A percentile compares a stretch with the other conserved stretches of the same genome.
phyloP scores from a whole-genome alignment of 2,888 invertebrate species.

The Adelognathus sp. region DNA sequence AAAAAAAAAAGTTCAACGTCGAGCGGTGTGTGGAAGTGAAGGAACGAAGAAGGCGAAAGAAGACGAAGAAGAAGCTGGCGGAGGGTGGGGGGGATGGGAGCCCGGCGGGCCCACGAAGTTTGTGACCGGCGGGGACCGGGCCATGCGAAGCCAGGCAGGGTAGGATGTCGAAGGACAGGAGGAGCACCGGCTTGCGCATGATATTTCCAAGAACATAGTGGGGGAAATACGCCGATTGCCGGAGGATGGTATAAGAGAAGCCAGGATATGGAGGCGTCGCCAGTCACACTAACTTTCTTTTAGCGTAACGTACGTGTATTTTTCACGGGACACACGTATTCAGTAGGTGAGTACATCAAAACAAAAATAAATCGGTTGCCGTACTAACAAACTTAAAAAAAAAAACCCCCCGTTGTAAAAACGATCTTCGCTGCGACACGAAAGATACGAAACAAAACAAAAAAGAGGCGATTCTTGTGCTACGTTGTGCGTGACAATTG shows the following conservation, averaged over 20 bases:
- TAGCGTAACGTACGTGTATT: slow-evolving; percentile 65
- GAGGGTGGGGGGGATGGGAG: slow-evolving; percentile 4
- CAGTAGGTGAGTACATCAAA: slow-evolving; percentile 64
- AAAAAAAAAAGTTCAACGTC: slow-evolving; percentile 25
- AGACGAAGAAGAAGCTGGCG: slow-evolving; percentile 7
- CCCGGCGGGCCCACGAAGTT: slow-evolving; percentile 13
- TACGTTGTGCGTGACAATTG: slow-evolving; percentile 45
- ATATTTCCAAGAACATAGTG: slow-evolving; percentile 33
- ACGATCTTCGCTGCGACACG: not conserved
- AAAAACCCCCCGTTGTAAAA: not conserved
- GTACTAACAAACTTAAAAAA: not conserved
- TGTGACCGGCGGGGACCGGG: slow-evolving; percentile 23
- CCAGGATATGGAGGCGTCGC: slow-evolving; percentile 78
- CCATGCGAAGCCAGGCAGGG: slow-evolving; percentile 42
- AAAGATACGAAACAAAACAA: not conserved
- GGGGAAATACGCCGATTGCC: slow-evolving; percentile 65
- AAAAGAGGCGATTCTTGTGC: slow-evolving; percentile 26
- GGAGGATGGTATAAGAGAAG: slow-evolving; percentile 79
- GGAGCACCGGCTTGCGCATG: slow-evolving; percentile 43
- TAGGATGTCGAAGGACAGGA: slow-evolving; percentile 63
- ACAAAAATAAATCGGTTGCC: too few relatives aligned
- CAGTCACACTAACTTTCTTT: slow-evolving; percentile 81
- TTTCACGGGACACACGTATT: slow-evolving; percentile 57
- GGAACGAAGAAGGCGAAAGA: not conserved
- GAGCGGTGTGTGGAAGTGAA: not conserved